Evolutionary conservation across 1,140 invertebrate species (phyloP), one percentile per base, ranked within the genome.

Genomic region (Pemphigus obesinymphae): DNA sequence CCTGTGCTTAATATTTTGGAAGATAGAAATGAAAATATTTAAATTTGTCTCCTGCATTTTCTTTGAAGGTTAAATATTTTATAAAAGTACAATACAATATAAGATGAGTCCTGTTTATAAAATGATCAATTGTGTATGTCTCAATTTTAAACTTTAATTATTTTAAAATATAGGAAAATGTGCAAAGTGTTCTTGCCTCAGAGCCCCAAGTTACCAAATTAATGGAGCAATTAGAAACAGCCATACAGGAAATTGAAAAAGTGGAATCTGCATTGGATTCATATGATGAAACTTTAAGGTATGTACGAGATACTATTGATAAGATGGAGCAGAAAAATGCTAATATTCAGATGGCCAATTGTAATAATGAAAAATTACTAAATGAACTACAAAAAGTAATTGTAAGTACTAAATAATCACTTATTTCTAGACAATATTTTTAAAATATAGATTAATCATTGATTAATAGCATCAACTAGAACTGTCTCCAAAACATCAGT

Each of bases 291-390:
- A 91, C 94, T 37, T 87, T 96, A 26, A 91, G 92, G 82, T 92
- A 94, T 86, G 93, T 96, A 7, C 89, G 93, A 84, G 93, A 95
- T 86, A 93, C 93, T 17, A 95, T 96, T 89, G 92, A 94, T 83
- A 93, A 95, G 85, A 96, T 97, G 88, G 95, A 95, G 84, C 94
- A 96, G 85, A 97, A 97, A 86, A 97, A 97, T 89, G 91, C 92
- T 7, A 91, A 94, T 84, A 95, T 97, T 85, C 93, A 95, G 86
- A 92, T 94, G 5, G 92, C 93, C 15, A 95, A 96, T 87, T 90
- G 89, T 82, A 97, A 98, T 86, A 94, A 95, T 85, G 90, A 92
- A 83, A 90, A 92, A 84, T 88, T 97, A 43, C 87, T 96, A 82
- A 90, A 91, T 53, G 93, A 96, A 86, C 88, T 97, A 1, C 92